Base-by-base conservation (phyloP, 2,113 vertebrate genomes). In the Cephalopholis sonnerati region DNA sequence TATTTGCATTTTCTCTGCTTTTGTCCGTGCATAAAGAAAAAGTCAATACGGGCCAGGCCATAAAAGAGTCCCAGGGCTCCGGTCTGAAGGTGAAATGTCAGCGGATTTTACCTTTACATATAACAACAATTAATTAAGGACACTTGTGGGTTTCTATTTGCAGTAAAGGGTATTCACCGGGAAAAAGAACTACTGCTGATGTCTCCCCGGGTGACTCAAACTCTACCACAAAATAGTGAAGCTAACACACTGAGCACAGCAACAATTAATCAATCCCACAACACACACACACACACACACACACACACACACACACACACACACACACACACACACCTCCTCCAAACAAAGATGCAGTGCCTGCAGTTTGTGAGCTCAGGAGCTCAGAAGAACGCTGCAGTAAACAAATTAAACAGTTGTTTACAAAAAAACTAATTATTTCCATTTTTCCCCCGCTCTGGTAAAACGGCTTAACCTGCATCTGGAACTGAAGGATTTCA, bases 1-100 rank as follows among this genome's bases (percentile, higher is more conserved):
- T 74, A 22, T 81, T 74, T 32, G 0, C 0, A 29, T 69, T 41
- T 78, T 46, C 64, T 72, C 29, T 48, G 46, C 59, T 72, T 67
- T 51, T 27, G 25, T 83, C 20, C 79, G 65, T 57, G 44, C 66
- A 74, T 86, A 70, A 79, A 74, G 75, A 13, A 84, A 89, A 84
- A 85, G 67, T 91, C 84, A 83, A 85, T 87, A 72, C 58, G 55
- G 51, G 64, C n/a, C 74, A 24, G 59, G 67, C 84, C 74, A 74
- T 61, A 65, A 73, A 72, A 68, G 78, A 46, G 68, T 61, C 79
- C 69, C 39, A 36, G 25, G 79, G 72, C 58, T 81, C 63, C 81
- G 69, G 65, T 76, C 73, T 78, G 67, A 75, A 73, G 58, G 79
- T 83, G 74, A 86, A 92, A 92, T 91, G 83, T 88, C 84, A 79